Percentiles rank a stretch among this genome's conserved stretches.
phyloP scores from a whole-genome alignment of 2,113 vertebrate species.

The Rhynchomys soricoides region DNA sequence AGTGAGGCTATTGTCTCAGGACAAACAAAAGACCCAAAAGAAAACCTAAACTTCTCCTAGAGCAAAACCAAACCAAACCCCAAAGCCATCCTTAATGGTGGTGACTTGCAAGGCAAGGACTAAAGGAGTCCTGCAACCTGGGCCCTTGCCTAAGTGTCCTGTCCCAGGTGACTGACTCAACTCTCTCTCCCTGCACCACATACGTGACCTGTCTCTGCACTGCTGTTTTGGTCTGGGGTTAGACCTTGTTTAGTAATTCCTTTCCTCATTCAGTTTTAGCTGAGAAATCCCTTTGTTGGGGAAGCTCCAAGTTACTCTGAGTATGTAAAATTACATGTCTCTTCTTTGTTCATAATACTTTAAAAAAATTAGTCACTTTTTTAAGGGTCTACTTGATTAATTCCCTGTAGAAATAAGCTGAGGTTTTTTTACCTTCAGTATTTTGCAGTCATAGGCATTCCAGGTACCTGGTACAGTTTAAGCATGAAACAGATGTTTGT shows the following conservation, averaged over 20 bases:
- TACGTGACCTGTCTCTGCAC: background rate
- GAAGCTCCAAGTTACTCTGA: background rate
- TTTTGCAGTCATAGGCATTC: background rate
- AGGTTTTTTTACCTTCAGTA: background rate
- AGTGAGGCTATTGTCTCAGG: background rate
- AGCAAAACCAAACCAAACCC: background rate
- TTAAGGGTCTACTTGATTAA: conserved; percentile 17
- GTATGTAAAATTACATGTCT: background rate
- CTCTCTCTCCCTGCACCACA: background rate
- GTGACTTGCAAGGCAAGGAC: background rate
- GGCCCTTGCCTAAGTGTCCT: background rate
- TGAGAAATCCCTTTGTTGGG: background rate
- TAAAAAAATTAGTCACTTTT: background rate
- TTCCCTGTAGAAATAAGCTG: background rate
- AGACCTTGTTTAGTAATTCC: background rate
- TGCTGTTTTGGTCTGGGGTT: background rate
- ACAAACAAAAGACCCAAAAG: background rate
- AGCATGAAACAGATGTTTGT: background rate
- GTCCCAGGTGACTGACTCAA: background rate
- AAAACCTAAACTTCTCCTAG: background rate
- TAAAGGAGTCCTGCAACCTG: background rate
- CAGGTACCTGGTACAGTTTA: background rate
- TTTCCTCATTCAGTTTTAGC: background rate
- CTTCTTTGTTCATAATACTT: background rate
- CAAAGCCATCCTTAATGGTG: background rate